Evolutionary conservation across 2,797 vertebrate genomes (phyloP).

Genomic region (Alca torda): DNA sequence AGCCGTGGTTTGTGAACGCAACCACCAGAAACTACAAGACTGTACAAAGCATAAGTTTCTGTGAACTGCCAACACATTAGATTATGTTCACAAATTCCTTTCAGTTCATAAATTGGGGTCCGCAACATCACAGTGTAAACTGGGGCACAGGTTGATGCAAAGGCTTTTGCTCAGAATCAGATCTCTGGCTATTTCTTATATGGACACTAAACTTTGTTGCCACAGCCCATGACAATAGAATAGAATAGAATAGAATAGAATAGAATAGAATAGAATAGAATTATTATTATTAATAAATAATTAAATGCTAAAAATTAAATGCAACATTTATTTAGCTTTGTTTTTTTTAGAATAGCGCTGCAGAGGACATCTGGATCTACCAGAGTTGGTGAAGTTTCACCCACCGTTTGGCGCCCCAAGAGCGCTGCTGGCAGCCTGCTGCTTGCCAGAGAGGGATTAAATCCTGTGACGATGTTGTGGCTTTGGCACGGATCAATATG

Average conservation of each 20-base stretch:
- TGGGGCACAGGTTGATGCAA: background rate
- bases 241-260: background rate
- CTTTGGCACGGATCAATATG: background rate
- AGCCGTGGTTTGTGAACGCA: background rate
- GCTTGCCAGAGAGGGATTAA: background rate
- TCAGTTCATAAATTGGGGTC: background rate
- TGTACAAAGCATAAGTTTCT: background rate
- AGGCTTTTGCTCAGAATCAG: background rate
- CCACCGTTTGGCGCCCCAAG: accelerated
- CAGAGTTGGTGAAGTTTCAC: background rate
- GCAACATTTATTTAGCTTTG: background rate
- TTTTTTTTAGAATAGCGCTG: background rate
- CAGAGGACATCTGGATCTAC: background rate
- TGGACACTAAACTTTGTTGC: background rate
- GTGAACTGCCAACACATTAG: accelerated
- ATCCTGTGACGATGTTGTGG: background rate
- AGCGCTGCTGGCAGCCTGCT: background rate
- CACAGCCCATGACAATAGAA: background rate
- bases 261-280: background rate
- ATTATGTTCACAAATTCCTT: background rate
- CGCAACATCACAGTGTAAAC: background rate
- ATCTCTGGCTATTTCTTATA: background rate
- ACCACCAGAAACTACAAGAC: background rate
- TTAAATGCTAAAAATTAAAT: background rate
- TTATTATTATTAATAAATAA: background rate